A percentile compares a stretch with the other conserved stretches of the same genome.
Evolutionary conservation across 2,888 invertebrate genomes (phyloP).

Genomic region (Lomographa bimaculata): DNA sequence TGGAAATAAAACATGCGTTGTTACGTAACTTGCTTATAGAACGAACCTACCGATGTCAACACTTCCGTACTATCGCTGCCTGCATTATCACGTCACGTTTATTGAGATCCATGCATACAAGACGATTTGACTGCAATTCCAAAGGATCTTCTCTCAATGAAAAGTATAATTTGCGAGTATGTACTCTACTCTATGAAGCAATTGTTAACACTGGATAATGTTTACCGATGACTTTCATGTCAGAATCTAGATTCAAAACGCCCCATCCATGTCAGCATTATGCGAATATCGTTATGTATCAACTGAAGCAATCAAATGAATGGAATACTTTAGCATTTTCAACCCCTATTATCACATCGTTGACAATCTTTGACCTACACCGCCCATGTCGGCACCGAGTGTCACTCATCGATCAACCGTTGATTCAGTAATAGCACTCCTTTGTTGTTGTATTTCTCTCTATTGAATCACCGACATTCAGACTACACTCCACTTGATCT

Average conservation of each 20-base stretch:
- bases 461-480: slow-evolving; percentile 28
- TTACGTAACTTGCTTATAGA: slow-evolving; percentile 2
- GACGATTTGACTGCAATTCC: not conserved
- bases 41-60: slow-evolving; percentile 5
- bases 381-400: slow-evolving; percentile 2
- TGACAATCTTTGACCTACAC: not conserved
- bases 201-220: too few relatives aligned
- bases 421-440: slow-evolving; percentile 18
- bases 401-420: slow-evolving; percentile 25
- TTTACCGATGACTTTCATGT: too few relatives aligned
- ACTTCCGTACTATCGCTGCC: slow-evolving; percentile 9
- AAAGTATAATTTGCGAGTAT: slow-evolving; percentile 1
- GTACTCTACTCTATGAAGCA: too few relatives aligned
- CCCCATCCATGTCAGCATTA: slow-evolving; percentile 7
- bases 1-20: not conserved
- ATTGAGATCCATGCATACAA: not conserved
- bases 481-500: slow-evolving; percentile 26
- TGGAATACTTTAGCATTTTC: too few relatives aligned
- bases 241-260: slow-evolving; percentile 7
- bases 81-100: slow-evolving; percentile 4
- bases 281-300: slow-evolving; percentile 1
- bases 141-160: not conserved
- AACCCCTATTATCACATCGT: too few relatives aligned
- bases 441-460: slow-evolving; percentile 22
- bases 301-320: too few relatives aligned